Evolutionary conservation across 2,888 invertebrate genomes (phyloP).

Genomic region (Dolichomitus sp.): DNA sequence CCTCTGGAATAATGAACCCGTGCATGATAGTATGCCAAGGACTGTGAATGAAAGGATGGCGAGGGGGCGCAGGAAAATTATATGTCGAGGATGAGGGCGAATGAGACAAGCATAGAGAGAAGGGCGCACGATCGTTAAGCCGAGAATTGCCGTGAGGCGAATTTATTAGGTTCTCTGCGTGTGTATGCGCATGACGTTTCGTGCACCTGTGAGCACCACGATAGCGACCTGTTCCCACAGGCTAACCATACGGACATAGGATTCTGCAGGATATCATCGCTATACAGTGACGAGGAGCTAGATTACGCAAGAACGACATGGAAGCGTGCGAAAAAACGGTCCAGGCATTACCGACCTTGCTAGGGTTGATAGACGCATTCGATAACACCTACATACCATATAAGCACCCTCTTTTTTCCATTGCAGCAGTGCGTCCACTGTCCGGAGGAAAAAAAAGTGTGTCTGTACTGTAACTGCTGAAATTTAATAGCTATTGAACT

Average conservation of each 20-base stretch:
- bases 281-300: constrained; percentile 18
- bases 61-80: background rate
- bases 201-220: constrained; percentile 44
- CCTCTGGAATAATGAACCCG: constrained; percentile 44
- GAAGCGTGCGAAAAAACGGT: constrained; percentile 47
- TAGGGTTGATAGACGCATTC: background rate
- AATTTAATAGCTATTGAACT: too few relatives aligned
- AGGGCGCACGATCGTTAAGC: constrained; percentile 53
- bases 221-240: constrained; percentile 67
- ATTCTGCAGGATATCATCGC: constrained; percentile 37
- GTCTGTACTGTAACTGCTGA: too few relatives aligned
- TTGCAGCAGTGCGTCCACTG: too few relatives aligned
- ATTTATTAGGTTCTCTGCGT: constrained; percentile 42
- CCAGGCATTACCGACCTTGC: constrained; percentile 8
- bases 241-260: background rate
- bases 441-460: too few relatives aligned
- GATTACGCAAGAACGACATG: background rate
- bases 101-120: constrained; percentile 18
- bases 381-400: background rate
- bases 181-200: background rate
- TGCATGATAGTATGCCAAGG: constrained; percentile 26
- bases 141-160: constrained; percentile 39
- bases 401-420: too few relatives aligned
- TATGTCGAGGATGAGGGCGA: constrained; percentile 27
- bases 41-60: background rate